A percentile compares a stretch with the other conserved stretches of the same genome.
These are phyloP conservation scores for Acanthosepion esculentum DNA, from an alignment of 2,888 invertebrate species.

Conservation along the genomic window DNA sequence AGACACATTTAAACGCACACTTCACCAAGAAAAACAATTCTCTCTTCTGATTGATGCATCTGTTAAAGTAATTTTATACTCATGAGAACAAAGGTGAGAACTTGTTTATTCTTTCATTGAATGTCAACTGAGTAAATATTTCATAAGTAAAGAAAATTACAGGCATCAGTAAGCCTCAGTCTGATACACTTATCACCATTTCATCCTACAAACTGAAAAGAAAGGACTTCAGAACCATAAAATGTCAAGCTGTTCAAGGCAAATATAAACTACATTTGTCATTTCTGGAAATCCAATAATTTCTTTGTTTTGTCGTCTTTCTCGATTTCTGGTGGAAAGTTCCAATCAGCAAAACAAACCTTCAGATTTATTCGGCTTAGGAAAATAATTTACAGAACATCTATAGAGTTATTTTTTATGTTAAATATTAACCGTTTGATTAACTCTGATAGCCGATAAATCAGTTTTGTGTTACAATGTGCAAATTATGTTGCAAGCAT, in stretches of 20 bases:
- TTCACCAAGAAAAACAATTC: background rate
- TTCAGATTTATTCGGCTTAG: too few species aligned
- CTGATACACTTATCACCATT: background rate
- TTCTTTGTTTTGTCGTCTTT: background rate
- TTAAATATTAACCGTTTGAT: too few species aligned
- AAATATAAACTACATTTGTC: background rate
- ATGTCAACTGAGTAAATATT: background rate
- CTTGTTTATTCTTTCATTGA: background rate
- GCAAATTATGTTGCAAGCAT: too few species aligned
- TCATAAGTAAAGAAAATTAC: background rate
- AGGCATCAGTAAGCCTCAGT: background rate
- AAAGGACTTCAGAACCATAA: background rate
- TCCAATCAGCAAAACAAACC: background rate
- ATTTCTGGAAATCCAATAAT: background rate
- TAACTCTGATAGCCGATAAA: too few species aligned
- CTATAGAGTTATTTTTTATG: too few species aligned
- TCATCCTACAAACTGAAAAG: background rate
- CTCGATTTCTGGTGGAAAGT: background rate
- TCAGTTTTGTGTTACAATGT: too few species aligned
- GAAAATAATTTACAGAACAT: too few species aligned
- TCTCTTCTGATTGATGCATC: background rate
- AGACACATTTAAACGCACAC: background rate
- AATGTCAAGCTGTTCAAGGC: background rate
- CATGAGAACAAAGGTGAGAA: background rate
- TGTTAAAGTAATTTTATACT: background rate